These are phyloP conservation scores for Elephantulus edwardii DNA, from an alignment of 2,113 vertebrate genomes.

Conservation along the genomic window DNA sequence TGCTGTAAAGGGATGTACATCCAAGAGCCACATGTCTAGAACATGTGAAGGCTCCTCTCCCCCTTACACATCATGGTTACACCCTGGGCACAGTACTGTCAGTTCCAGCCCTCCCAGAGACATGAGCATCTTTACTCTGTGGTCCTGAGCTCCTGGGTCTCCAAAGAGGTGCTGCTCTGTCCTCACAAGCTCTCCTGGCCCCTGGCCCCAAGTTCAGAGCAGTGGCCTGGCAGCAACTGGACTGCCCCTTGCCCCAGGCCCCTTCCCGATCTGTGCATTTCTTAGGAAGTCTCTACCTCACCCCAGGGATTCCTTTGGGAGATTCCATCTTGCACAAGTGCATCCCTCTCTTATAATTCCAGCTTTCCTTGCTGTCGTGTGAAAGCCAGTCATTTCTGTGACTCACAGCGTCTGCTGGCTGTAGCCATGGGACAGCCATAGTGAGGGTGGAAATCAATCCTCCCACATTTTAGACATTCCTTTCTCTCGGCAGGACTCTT, in stretches of 20 bases:
- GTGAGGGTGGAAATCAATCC: background rate
- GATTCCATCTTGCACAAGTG: background rate
- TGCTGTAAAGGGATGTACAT: background rate
- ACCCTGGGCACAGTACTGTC: background rate
- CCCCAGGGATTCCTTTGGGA: background rate
- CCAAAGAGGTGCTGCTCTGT: background rate
- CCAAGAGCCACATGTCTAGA: background rate
- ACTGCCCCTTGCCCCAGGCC: too few species aligned
- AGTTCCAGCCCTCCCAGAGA: background rate
- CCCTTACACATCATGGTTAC: accelerated
- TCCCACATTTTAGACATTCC: slow-evolving; percentile 28
- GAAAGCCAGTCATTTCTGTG: background rate
- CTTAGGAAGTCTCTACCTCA: background rate
- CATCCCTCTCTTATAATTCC: background rate
- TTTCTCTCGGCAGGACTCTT: background rate
- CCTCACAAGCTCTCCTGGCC: background rate
- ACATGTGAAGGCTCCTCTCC: background rate
- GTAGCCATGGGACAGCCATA: background rate
- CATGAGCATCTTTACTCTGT: background rate
- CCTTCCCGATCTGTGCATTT: background rate
- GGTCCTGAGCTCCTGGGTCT: background rate
- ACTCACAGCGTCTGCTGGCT: background rate
- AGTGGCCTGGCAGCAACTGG: background rate
- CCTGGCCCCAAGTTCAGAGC: background rate
- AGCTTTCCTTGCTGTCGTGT: background rate